Evolutionary conservation across 2,113 vertebrate species (phyloP), one percentile per base, ranked within the genome.

Genomic region (Triplophysa dalaica): DNA sequence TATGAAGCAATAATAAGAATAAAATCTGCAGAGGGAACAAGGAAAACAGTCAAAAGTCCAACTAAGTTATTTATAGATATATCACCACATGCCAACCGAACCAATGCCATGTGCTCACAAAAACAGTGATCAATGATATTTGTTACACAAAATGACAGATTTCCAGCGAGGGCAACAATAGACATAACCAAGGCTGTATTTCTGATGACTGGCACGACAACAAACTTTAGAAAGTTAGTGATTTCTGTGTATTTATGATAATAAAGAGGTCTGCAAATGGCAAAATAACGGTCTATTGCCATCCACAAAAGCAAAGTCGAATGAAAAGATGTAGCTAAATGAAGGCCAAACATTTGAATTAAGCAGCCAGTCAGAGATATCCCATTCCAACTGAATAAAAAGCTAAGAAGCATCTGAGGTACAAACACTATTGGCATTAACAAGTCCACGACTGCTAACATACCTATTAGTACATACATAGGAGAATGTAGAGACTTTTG

Each of bases 291-390:
- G 56, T 90, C 89, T 29, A 87, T 54, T 0, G 89, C 89, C 91
- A 88, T 91, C 74, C 87, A 52, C 1, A 92, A 64, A 22, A 92
- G 79, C 38, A 90, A 77, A 26, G 76, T 82, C 9, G 84, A 88
- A 50, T 91, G 91, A 8, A 87, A 85, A 16, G 66, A 48, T 3
- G 67, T 52, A 33, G 54, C 10, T 61, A 11, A 82, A 68, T 86
- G 56, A 77, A 84, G 17, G 6, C 41, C 68, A 62, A 82, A 86
- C 82, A 84, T 84, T 56, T 86, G 85, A 19, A 82, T n/a, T 16
- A 84, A 81, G 50, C 85, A 86, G 6, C 78, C 83, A 2, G n/a
- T n/a, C 5, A 82, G 41, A 21, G 82, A 80, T 54, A 84, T 86
- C 45, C 11, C 48, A 52, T 66, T 67, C 78, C 70, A 81, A n/a